Percentiles rank a stretch among this genome's conserved stretches.
Evolutionary conservation across 2,888 invertebrate species (phyloP).

Genomic region (Euclidia mi): DNA sequence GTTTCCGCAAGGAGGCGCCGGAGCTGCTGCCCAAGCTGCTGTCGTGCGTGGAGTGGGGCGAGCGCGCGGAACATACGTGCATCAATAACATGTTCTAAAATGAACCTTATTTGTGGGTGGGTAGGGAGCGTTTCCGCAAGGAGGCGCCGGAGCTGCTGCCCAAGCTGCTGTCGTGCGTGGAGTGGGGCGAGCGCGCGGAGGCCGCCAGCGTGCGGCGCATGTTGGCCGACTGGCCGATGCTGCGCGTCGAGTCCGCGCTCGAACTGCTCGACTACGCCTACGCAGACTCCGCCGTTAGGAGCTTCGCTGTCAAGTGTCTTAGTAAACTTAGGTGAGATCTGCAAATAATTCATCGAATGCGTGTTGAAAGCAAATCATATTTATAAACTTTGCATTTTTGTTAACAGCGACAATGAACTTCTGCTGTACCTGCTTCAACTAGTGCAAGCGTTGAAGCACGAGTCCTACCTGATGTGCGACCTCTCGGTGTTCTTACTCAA

Average conservation of each 20-base stretch:
- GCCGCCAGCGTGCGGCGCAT: slow-evolving; percentile 95
- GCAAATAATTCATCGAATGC: no score
- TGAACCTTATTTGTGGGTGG: not conserved
- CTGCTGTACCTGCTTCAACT: slow-evolving; percentile 97
- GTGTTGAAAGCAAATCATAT: no score
- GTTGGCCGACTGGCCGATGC: slow-evolving; percentile 94
- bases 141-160: slow-evolving; percentile 95
- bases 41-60: no score
- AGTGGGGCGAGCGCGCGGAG: slow-evolving; percentile 97
- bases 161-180: slow-evolving; percentile 96
- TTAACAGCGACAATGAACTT: slow-evolving; percentile 95
- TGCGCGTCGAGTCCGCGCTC: slow-evolving; percentile 95
- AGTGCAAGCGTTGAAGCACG: slow-evolving; percentile 98
- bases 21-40: no score
- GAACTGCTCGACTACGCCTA: slow-evolving; percentile 98
- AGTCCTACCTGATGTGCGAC: slow-evolving; percentile 97
- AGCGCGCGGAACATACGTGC: no score
- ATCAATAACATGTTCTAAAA: no score
- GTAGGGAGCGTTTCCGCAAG: slow-evolving; percentile 92
- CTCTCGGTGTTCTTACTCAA: slow-evolving; percentile 96
- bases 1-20: no score
- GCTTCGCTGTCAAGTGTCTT: slow-evolving; percentile 96
- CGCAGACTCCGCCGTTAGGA: slow-evolving; percentile 96
- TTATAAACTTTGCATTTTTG: no score
- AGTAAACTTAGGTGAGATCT: slow-evolving; percentile 91